Evolutionary conservation across 1,140 invertebrate genomes (phyloP), one percentile per base, ranked within the genome.

Genomic region (Dreissena polymorpha): DNA sequence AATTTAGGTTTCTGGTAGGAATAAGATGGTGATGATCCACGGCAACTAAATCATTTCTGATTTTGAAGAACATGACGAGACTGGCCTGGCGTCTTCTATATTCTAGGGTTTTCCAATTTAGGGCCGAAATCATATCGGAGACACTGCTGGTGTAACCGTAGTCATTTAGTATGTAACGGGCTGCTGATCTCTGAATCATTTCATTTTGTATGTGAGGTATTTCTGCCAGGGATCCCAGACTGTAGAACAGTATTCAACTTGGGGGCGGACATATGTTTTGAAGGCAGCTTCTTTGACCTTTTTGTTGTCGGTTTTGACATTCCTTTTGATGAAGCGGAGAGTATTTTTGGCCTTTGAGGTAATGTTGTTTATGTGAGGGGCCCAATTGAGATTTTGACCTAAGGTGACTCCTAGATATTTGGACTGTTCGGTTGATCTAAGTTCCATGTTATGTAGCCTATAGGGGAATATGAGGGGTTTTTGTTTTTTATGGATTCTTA

Each of bases 401-500:
- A 75, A 69, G 23, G 70, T 75, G 0, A 75, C 49, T 8, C 72
- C 71, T 39, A 74, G 21, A 14, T 83, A 75, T 63, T 69, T 70
- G 8, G 60, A 29, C 5, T 25, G 13, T 2, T 50, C 10, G 21
- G 50, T 60, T 23, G 55, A 60, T 21, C 55, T 72, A 0, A 72
- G 50, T 23, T 71, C 51, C 23, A 12, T 69, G n/a, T 23, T 39
- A 27, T 84, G 82, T 39, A 77, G 16, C 16, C 39, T 60, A 21
- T 84, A 84, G n/a, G 23, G 13, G 16, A 2, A 27, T 18, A 51
- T 71, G 16, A 53, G 23, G 8, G 53, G 53, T 3, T n/a, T 63
- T 63, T n/a, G 76, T 57, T 84, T 84, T 18, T 67, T 51, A 29
- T 39, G 76, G 16, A 84, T 63, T n/a, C 39, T 68, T 18, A 84